A percentile compares a stretch with the other conserved stretches of the same genome.
Conservation (phyloP, 2,113 vertebrate genomes). For the Okapia johnstoni region DNA sequence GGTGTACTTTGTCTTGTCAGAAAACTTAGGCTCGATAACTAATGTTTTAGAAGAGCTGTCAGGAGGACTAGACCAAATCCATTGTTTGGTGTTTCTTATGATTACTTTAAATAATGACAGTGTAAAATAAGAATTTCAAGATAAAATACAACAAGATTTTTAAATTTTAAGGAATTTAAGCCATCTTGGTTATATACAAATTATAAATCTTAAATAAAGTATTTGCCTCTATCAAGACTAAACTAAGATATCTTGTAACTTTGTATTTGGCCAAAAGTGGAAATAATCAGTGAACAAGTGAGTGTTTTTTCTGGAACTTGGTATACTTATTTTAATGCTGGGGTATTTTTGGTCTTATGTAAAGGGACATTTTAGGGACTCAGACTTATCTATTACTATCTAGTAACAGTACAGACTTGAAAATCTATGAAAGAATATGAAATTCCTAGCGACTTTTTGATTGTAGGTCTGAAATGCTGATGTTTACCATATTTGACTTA, state of each 20-base stretch:
- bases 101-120: conserved; percentile 1
- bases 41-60: conserved; percentile 39
- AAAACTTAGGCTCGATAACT: conserved; percentile 7
- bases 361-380: neutral
- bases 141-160: conserved; percentile 3
- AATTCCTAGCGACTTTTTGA: neutral
- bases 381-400: neutral
- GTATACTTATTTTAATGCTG: neutral
- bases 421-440: neutral
- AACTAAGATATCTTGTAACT: neutral
- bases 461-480: neutral
- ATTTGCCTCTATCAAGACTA: neutral
- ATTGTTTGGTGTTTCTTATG: neutral
- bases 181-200: neutral
- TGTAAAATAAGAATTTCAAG: conserved; percentile 30
- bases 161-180: neutral
- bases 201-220: neutral
- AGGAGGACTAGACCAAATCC: neutral
- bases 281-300: neutral
- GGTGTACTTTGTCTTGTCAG: conserved; percentile 40
- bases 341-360: neutral
- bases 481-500: neutral
- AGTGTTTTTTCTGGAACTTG: neutral
- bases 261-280: neutral
- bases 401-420: neutral